Base-by-base conservation (phyloP, 2,888 invertebrate genomes). In the Anthoptus insignis region DNA sequence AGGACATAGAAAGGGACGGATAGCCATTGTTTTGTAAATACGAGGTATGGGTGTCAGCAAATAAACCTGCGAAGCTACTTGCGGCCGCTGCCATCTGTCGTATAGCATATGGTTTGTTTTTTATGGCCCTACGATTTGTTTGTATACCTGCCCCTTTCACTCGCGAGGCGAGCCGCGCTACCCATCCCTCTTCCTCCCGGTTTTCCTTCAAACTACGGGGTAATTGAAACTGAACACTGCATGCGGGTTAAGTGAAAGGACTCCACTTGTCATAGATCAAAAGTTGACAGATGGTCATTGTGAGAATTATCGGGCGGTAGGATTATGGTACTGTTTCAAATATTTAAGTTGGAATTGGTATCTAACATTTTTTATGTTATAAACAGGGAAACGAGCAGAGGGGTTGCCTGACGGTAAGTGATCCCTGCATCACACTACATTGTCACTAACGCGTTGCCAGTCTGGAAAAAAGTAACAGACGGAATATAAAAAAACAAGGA, bases 221-320 rank as follows among this genome's bases (percentile, higher is more conserved):
- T 87, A 88, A 90, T 89, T 90, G 90, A 90, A 90, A 90, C 85
- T 83, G 88, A 86, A 89, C 86, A 87, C 88, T 88, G 82, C 84
- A 91, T 91, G 89, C 91, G 91, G 90, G 91, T 80, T 80, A 83
- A 89, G 90, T 87, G 90, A 89, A 91, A 91, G 90, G 88, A 86
- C 84, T 82, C 79, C 59, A 77, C 79, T 77, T 78, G 76, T 37
- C 85, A 88, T 74, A 86, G 87, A 88, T 75, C 80, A 86, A 66
- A 63, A 27, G 13, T 29, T 37, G 63, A 56, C 56, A 63, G 63
- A 63, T 49, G 54, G 54, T 54, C 45, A 42, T 16, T 19, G 54
- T 21, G 22, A 34, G 13, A 13, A 24, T 27, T 14, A 45, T n/a
- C n/a, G n/a, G n/a, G n/a, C n/a, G n/a, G n/a, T n/a, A n/a, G n/a